Conservation (phyloP, 2,888 invertebrate species). For the Eristalinus aeneus region DNA sequence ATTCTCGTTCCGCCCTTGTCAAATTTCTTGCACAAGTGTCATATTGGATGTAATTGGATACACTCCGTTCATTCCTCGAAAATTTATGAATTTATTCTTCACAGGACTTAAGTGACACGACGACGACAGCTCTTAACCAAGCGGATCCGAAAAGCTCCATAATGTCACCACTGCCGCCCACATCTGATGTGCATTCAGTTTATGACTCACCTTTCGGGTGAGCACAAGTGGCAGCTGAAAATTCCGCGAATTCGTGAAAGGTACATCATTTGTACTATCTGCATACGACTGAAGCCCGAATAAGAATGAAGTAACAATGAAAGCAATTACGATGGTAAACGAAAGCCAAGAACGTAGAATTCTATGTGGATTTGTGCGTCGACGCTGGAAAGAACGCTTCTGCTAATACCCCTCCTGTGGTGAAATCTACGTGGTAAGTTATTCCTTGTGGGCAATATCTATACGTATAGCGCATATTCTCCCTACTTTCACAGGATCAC, state of each 20-base stretch:
- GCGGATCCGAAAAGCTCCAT: neutral
- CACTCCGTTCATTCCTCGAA: neutral
- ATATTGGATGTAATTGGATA: conserved; percentile 16
- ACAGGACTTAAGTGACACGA: neutral
- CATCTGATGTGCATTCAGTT: neutral
- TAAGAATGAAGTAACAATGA: neutral
- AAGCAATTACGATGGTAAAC: neutral
- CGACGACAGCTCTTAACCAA: neutral
- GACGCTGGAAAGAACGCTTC: conserved; percentile 7
- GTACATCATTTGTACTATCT: no score
- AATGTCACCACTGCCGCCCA: neutral
- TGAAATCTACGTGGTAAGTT: neutral
- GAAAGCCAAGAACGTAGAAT: neutral
- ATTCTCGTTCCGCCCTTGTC: neutral
- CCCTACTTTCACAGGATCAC: no score
- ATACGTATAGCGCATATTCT: neutral
- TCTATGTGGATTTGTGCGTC: conserved; percentile 36
- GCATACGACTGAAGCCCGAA: neutral
- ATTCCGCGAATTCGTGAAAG: no score
- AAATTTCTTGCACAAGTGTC: conserved; percentile 16
- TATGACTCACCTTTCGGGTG: no score
- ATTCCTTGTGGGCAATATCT: neutral
- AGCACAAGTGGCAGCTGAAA: no score
- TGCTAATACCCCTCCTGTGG: neutral
- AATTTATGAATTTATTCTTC: conserved; percentile 14